These are phyloP conservation scores for Neodon shergylaensis DNA, from an alignment of 2,113 vertebrate species.

Conservation along the genomic window DNA sequence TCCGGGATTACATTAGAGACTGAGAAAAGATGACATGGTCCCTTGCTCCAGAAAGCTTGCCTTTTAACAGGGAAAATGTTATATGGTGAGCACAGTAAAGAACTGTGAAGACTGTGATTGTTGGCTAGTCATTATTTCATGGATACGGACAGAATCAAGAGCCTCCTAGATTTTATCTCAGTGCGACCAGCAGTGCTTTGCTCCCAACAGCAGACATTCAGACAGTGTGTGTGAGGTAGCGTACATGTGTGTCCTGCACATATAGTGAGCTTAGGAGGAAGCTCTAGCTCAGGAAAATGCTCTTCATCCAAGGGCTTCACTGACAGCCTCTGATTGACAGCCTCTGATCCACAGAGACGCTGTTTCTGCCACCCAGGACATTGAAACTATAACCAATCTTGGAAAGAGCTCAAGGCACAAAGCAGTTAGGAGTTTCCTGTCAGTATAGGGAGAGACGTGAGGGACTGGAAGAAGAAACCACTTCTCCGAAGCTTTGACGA, in stretches of 20 bases:
- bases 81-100: rapidly evolving
- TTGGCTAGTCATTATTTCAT: neutral
- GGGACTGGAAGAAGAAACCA: neutral
- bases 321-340: neutral
- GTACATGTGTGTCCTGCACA: neutral
- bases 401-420: neutral
- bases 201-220: neutral
- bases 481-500: neutral
- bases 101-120: neutral
- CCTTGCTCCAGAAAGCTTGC: neutral
- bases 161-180: neutral
- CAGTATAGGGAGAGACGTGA: neutral
- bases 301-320: neutral
- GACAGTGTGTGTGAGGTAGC: neutral
- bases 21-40: neutral
- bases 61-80: no score
- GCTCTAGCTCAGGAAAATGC: neutral
- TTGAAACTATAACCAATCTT: neutral
- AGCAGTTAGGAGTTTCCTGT: neutral
- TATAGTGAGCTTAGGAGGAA: neutral
- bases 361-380: neutral
- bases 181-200: neutral
- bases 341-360: neutral
- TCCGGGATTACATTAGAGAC: neutral
- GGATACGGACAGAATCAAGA: neutral